phyloP scores from a whole-genome alignment of 1,140 invertebrate species.

The Diachasma alloeum region DNA sequence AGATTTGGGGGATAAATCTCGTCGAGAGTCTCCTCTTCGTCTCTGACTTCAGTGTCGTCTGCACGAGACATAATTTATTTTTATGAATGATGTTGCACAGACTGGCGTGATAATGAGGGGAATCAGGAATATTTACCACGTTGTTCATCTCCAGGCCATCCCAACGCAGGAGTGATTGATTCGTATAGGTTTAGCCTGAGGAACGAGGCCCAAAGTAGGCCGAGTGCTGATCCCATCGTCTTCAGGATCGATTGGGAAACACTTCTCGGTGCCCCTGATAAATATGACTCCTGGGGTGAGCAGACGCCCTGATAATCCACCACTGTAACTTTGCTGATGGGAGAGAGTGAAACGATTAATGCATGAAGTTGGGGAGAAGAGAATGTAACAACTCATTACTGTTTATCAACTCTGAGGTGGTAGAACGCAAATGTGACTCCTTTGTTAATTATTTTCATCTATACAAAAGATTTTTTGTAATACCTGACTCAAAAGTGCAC shows the following conservation, averaged over 20 bases:
- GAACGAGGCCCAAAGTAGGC: conserved; percentile 54
- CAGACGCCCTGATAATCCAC: conserved; percentile 91
- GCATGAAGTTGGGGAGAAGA: not conserved
- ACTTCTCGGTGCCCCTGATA: conserved; percentile 69
- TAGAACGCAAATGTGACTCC: too few species aligned
- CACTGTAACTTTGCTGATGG: conserved; percentile 75
- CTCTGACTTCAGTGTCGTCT: conserved; percentile 44
- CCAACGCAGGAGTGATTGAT: conserved; percentile 52
- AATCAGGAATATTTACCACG: conserved; percentile 20
- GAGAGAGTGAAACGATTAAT: not conserved
- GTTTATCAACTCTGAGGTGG: too few species aligned
- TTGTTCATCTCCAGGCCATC: conserved; percentile 44
- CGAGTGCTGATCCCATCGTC: conserved; percentile 41
- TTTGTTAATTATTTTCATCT: too few species aligned
- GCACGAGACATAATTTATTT: conserved; percentile 17
- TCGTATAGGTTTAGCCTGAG: conserved; percentile 57
- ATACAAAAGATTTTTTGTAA: too few species aligned
- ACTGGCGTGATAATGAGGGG: not conserved
- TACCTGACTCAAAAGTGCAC: too few species aligned
- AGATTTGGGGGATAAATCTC: conserved; percentile 46
- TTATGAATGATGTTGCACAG: not conserved
- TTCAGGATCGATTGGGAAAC: conserved; percentile 55
- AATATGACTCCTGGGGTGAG: conserved; percentile 77
- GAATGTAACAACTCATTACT: too few species aligned
- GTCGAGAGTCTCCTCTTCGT: conserved; percentile 44